Conservation (phyloP, 2,113 vertebrate genomes). For the Myrmophylax atrothorax region DNA sequence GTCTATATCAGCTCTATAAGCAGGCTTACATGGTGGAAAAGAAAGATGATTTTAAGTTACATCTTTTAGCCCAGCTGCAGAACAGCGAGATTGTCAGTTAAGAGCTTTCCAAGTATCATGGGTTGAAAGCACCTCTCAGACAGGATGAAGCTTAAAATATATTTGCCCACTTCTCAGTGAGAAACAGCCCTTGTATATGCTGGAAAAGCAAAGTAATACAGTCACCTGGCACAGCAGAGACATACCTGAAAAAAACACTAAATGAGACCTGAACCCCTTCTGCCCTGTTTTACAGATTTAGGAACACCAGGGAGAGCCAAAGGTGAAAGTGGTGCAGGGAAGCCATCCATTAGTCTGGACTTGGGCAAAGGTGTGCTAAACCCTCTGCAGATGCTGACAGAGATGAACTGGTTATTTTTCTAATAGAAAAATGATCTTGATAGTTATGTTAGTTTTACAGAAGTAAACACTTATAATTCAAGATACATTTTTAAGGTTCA, state of each 20-base stretch:
- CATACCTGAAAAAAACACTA: not conserved
- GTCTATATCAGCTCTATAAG: not conserved
- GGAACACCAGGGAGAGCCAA: not conserved
- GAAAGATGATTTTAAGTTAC: not conserved
- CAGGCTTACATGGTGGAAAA: not conserved
- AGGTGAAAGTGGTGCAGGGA: not conserved
- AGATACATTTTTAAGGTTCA: not conserved
- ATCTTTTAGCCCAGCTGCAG: not conserved
- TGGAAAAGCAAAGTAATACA: not conserved
- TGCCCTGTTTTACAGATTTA: not conserved
- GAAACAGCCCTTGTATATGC: not conserved
- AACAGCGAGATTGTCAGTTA: rapidly evolving
- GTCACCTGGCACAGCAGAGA: not conserved
- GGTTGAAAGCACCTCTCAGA: not conserved
- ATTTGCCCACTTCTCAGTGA: not conserved
- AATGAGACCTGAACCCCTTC: not conserved
- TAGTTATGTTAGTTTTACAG: not conserved
- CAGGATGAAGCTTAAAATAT: not conserved
- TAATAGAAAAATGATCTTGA: not conserved
- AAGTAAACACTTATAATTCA: not conserved
- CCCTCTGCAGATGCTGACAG: not conserved
- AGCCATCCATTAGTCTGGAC: not conserved
- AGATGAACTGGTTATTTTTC: not conserved
- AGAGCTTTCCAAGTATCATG: not conserved
- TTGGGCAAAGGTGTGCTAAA: not conserved